Percentiles rank a stretch among this genome's conserved stretches.
phyloP scores from a whole-genome alignment of 2,888 invertebrate genomes.

The Drosophila trichaetosa region DNA sequence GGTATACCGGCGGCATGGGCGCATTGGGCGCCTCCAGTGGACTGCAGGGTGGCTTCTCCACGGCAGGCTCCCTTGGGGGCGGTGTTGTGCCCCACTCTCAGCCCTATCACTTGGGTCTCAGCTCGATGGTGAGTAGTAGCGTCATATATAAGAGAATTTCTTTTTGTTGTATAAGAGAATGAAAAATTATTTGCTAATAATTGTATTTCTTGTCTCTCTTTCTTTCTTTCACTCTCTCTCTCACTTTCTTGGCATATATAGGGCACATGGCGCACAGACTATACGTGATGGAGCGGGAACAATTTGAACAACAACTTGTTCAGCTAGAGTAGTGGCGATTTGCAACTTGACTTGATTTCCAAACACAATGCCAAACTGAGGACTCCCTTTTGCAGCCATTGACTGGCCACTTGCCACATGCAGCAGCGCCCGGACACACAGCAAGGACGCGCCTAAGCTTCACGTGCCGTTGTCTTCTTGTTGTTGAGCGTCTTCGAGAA shows the following conservation, averaged over 20 bases:
- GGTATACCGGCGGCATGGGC: constrained; percentile 87
- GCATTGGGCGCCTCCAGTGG: constrained; percentile 87
- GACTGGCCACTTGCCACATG: constrained; percentile 12
- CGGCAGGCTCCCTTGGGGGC: constrained; percentile 88
- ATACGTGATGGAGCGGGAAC: constrained; percentile 92
- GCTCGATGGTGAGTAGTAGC: constrained; percentile 87
- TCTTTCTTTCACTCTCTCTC: constrained; percentile 35
- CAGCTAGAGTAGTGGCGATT: constrained; percentile 76
- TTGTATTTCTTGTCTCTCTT: neutral
- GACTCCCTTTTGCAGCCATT: constrained; percentile 55
- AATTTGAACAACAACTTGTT: constrained; percentile 85
- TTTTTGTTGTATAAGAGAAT: constrained; percentile 41
- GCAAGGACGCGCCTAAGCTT: constrained; percentile 5
- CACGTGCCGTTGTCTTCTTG: neutral
- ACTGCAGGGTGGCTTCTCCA: constrained; percentile 87
- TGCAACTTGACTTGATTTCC: constrained; percentile 48
- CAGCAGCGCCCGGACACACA: constrained; percentile 17
- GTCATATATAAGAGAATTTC: constrained; percentile 15
- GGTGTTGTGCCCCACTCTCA: constrained; percentile 89
- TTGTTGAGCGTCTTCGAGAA: neutral
- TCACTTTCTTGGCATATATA: constrained; percentile 83
- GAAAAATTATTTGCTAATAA: neutral
- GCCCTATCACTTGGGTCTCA: constrained; percentile 89
- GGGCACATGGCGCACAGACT: constrained; percentile 96
- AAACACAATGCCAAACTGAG: constrained; percentile 79